Evolutionary conservation across 2,888 invertebrate species (phyloP), one percentile per base, ranked within the genome.

Genomic region (Mesoligia furuncula): DNA sequence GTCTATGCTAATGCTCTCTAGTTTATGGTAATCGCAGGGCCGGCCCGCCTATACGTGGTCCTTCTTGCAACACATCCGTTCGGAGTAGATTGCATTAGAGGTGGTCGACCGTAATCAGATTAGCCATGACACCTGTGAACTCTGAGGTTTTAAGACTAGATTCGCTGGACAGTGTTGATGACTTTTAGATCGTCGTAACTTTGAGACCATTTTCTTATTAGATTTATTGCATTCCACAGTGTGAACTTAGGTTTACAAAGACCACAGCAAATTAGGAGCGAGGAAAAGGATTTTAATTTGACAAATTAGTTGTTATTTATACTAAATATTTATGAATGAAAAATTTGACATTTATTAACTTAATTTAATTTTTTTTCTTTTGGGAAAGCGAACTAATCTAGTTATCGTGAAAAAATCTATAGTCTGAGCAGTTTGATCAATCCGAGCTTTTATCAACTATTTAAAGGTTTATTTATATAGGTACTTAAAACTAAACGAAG

Each of bases 21-120:
- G 75, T 86, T 81, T 81, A 85, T 85, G 85, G 62, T 81, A 85
- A 85, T 86, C 75, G 48, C 20, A 86, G 85, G 85, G 85, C 84
- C 79, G 71, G 75, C 76, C 84, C 85, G 65, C 86, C 85, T 80
- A 77, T 75, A 24, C 72, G 66, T 77, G 61, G 87, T 78, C 84
- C 77, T 81, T 78, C 73, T 85, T 85, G 68, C 85, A 13, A 77
- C 85, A 85, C 73, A 86, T 85, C 86, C 87, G 85, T 54, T 80
- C 51, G 9, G 13, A 66, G 71, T 69, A 66, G 51, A 39, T 81
- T 81, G 39, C 64, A 51, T 59, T 84, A 59, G 62, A 70, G 65
- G 69, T 78, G 45, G 15, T 62, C 57, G 73, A 75, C 70, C 65
- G 48, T 71, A 61, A 80, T 85, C 69, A 24, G 69, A 85, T 76